Evolutionary conservation across 1,140 invertebrate genomes (phyloP), one percentile per base, ranked within the genome.

Genomic region (Drosophila sproati): DNA sequence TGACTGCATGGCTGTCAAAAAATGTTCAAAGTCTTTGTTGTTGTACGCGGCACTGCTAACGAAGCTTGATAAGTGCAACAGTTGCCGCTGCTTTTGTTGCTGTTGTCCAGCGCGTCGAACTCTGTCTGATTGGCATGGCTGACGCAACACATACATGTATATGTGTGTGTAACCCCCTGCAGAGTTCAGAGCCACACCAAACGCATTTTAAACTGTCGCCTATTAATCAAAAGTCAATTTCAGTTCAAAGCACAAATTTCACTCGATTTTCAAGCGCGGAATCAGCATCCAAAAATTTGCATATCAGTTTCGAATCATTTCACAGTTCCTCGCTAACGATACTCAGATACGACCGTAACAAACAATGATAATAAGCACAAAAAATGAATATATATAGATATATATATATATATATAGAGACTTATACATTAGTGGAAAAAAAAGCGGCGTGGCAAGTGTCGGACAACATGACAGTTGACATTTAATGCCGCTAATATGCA

Each of bases 281-380:
- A 20, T 28, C 7, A 4, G 48, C 31, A 37, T 6, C 20, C 3
- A 8, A 39, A 39, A 41, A 76, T 76, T 72, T 72, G 73, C 73
- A 76, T 76, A 76, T 76, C 73, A 72, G 43, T 41, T 66, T 64
- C 60, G 48, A 64, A 76, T 76, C 73, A 66, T 48, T 76, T 72
- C 60, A 72, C 68, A 72, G 67, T 52, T 75, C 39, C 59, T 62
- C 51, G 51, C 72, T 37, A 45, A 57, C 41, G 45, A 7, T 34
- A 5, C 34, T 31, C 20, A 3, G 43, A 62, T 48, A 62, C 2
- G 43, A 20, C 31, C 8, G 43, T 29, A 28, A 20, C 12, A 59
- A 37, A 60, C 54, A 47, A 54, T 68, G 47, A 66, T 73, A 73
- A 73, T 2, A 8, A 43, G 10, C 52, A 50, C 29, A 32, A 31